Percentiles rank a stretch among this genome's conserved stretches.
Evolutionary conservation across 2,888 invertebrate genomes (phyloP).

Genomic region (Malthinus flaveolus): DNA sequence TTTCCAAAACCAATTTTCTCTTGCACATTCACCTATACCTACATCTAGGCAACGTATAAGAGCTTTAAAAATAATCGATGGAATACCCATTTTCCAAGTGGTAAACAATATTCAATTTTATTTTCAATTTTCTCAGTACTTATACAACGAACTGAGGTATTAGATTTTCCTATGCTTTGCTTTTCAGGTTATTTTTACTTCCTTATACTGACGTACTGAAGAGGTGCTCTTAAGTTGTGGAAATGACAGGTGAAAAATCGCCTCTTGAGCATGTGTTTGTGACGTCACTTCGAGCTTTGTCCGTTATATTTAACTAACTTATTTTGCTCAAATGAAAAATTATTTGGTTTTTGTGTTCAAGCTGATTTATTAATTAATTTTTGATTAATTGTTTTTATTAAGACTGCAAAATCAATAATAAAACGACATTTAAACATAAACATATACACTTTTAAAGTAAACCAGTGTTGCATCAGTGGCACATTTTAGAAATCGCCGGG

Average conservation of each 20-base stretch:
- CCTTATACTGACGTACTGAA: conserved; percentile 36
- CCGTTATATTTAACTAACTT: conserved; percentile 23
- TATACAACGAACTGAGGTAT: conserved; percentile 10
- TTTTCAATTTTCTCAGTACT: background rate
- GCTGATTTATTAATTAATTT: too few relatives aligned
- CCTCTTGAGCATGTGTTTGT: conserved; percentile 41
- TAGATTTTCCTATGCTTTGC: conserved; percentile 32
- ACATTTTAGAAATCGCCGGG: too few relatives aligned
- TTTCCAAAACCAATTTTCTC: too few relatives aligned
- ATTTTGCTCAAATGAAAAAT: conserved; percentile 14
- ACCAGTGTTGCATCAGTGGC: too few relatives aligned
- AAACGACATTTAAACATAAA: background rate
- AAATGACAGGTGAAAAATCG: conserved; percentile 46
- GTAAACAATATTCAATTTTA: background rate
- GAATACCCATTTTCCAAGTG: background rate
- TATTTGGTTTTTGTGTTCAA: too few relatives aligned
- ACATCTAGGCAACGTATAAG: too few relatives aligned
- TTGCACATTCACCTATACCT: too few relatives aligned
- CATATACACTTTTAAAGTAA: background rate
- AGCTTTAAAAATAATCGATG: too few relatives aligned
- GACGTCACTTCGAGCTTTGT: conserved; percentile 33
- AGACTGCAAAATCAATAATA: background rate
- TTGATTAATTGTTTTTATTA: background rate
- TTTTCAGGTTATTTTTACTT: conserved; percentile 35
- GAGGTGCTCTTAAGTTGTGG: conserved; percentile 35